Conservation (phyloP, 2,888 invertebrate genomes). For the Stictocephala bisonia region DNA sequence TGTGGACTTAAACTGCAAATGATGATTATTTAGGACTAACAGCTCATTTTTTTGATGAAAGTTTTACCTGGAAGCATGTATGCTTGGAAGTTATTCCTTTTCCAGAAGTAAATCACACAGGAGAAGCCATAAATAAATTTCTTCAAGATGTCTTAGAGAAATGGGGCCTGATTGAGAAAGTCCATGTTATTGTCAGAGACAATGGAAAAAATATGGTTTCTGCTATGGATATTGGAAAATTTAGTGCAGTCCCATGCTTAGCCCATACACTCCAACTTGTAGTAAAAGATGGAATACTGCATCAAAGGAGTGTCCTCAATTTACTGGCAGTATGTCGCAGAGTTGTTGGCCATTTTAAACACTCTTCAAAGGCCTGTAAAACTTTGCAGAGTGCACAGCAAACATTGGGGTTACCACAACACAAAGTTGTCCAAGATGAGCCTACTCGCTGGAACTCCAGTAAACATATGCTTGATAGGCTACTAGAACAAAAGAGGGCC, state of each 20-base stretch:
- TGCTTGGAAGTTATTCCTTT: slow-evolving; percentile 21
- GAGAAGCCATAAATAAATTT: neutral
- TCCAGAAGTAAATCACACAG: slow-evolving; percentile 13
- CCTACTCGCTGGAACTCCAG: neutral
- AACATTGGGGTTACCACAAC: neutral
- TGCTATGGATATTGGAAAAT: slow-evolving; percentile 1
- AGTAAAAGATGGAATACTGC: slow-evolving; percentile 13
- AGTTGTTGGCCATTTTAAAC: slow-evolving; percentile 22
- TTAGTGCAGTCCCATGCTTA: slow-evolving; percentile 4
- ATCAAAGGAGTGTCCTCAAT: neutral
- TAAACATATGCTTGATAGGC: neutral
- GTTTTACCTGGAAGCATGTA: slow-evolving; percentile 24
- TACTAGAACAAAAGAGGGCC: neutral
- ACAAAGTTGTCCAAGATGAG: slow-evolving; percentile 24
- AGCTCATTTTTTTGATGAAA: no score
- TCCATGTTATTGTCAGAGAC: slow-evolving; percentile 5
- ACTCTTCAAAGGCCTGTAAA: neutral
- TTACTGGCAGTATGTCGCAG: neutral
- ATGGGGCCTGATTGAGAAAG: neutral
- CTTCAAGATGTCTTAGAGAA: neutral
- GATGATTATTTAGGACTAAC: no score
- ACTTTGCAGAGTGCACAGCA: neutral
- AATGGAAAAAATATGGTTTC: slow-evolving; percentile 14
- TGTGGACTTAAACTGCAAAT: no score
- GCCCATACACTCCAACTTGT: slow-evolving; percentile 11